phyloP scores from a whole-genome alignment of 1,140 invertebrate genomes.

The Drosophila persimilis region DNA sequence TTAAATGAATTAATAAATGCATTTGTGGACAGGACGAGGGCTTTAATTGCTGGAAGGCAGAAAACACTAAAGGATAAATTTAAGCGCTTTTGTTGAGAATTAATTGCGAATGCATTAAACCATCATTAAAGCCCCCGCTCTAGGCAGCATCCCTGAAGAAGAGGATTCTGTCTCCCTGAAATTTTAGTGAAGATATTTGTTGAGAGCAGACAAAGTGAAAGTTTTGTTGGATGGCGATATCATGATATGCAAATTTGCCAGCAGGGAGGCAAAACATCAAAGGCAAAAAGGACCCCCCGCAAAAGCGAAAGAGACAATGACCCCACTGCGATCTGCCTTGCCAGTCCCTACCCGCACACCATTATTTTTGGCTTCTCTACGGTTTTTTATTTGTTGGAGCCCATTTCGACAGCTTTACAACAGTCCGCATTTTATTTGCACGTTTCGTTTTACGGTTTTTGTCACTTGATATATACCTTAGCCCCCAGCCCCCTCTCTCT shows the following conservation, averaged over 20 bases:
- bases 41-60: conserved; percentile 60
- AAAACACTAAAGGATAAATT: conserved; percentile 61
- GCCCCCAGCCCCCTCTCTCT: not conserved
- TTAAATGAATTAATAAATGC: conserved; percentile 66
- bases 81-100: conserved; percentile 46
- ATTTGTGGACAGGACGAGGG: conserved; percentile 51
- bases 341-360: not conserved
- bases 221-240: conserved; percentile 56
- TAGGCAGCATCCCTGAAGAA: too few relatives aligned
- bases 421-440: conserved; percentile 79
- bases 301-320: conserved; percentile 44
- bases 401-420: conserved; percentile 78
- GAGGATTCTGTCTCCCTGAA: too few relatives aligned
- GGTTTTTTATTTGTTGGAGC: conserved; percentile 58
- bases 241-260: conserved; percentile 76
- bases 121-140: conserved; percentile 55
- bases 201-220: conserved; percentile 54
- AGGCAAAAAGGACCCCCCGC: conserved; percentile 16
- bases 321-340: not conserved
- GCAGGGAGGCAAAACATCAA: conserved; percentile 47
- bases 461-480: conserved; percentile 68
- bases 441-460: conserved; percentile 81
- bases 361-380: not conserved
- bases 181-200: too few relatives aligned
- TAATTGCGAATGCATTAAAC: conserved; percentile 60